Evolutionary conservation across 2,113 vertebrate species (phyloP), one percentile per base, ranked within the genome.

Genomic region (Procavia capensis): DNA sequence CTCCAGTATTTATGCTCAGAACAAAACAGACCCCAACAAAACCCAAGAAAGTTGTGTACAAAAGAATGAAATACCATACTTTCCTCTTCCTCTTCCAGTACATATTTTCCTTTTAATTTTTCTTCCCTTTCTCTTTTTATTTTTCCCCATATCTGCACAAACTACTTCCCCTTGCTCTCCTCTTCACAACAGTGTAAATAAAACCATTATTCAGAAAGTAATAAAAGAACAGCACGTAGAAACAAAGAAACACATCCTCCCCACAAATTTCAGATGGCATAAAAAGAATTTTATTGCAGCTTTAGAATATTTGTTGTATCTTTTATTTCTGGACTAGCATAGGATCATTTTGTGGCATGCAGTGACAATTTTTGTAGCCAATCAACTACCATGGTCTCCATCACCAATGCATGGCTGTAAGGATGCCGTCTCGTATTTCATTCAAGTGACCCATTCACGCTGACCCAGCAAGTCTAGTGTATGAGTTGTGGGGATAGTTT

Each of bases 211-310:
- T 2, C 64, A 96, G 88, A 85, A 93, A 87, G 70, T 45, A 25
- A 66, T 17, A 79, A 10, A 45, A 80, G 25, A 89, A 91, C 85
- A 59, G 50, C 27, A 90, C 27, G 3, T 39, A 96, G 43, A 70
- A 92, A 70, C n/a, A 64, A 87, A 97, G 90, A 97, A 97, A 90
- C 96, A 92, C 76, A 93, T 29, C 91, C 80, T 94, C 90, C 57
- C 89, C 94, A 98, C 96, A 95, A 97, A 99, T 98, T 98, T 93
- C 99, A 99, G 99, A 99, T 99, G 99, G 99, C 99, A 99, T 99
- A 99, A 99, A 99, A 99, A 99, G 98, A 99, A 98, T 99, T 99
- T 99, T 99, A 99, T 99, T 99, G 99, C 99, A 98, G 99, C 98
- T 95, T 82, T 98, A 99, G 98, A 99, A 98, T 99, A 98, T 99